Percentiles rank a stretch among this genome's conserved stretches.
These are phyloP conservation scores for Pyrocephalus nanus DNA, from an alignment of 2,797 vertebrate genomes.

Conservation along the genomic window DNA sequence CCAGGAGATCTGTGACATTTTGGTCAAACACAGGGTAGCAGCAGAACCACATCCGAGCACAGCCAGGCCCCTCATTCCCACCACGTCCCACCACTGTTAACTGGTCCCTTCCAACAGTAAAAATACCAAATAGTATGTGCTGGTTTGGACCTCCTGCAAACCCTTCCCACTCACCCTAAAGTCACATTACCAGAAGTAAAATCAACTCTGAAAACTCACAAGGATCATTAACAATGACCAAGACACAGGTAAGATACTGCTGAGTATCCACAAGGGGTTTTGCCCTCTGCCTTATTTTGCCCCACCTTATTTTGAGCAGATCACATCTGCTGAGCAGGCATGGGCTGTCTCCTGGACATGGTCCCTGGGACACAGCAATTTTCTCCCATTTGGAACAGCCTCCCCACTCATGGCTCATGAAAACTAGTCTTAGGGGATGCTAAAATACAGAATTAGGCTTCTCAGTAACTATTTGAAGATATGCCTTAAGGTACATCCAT, in stretches of 20 bases:
- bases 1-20: background rate
- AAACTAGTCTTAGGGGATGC: background rate
- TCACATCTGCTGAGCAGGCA: rapidly evolving
- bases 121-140: background rate
- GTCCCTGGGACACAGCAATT: background rate
- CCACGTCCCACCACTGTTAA: background rate
- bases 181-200: background rate
- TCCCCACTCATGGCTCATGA: background rate
- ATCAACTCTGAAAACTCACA: background rate
- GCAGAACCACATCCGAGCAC: background rate
- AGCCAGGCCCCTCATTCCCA: background rate
- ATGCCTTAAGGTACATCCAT: background rate
- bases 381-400: background rate
- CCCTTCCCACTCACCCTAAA: background rate
- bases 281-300: background rate
- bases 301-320: background rate
- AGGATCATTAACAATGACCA: background rate
- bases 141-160: background rate
- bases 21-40: background rate
- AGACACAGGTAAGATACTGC: background rate
- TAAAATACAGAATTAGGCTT: background rate
- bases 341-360: background rate
- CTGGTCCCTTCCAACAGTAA: background rate
- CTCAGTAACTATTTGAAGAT: background rate
- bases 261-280: background rate